Base-by-base conservation (phyloP, 2,888 invertebrate species). In the Caenorhabditis japonica region DNA sequence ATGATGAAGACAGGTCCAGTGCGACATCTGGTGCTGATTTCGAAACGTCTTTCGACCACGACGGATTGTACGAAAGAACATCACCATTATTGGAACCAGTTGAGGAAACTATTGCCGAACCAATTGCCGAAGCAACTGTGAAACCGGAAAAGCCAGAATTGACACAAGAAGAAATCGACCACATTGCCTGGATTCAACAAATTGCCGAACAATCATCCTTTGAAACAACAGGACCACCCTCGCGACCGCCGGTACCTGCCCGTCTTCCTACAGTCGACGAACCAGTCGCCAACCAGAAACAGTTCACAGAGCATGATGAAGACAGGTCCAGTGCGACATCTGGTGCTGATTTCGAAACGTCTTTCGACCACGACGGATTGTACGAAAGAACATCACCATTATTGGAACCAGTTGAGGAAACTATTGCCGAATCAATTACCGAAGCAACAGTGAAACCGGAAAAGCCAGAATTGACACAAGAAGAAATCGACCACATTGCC, bases 131-230 rank as follows among this genome's bases (percentile, higher is more conserved):
- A 39, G 47, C 59, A 27, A n/a, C 23, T 12, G 27, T 23, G 23
- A 21, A 33, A 21, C 15, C 3, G 38, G 19, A 46, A 23, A 21
- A 56, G 41, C 44, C 39, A 21, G 52, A 34, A 27, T 33, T 64
- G 46, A 55, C 64, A 1, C 46, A 64, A 38, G 53, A 53, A 23
- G 64, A 64, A 17, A 44, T 64, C 19, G 64, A 60, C 25, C 70
- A 70, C 55, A 70, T 70, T 27, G 53, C 64, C 4, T 47, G 46
- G 53, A 64, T 64, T 12, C 53, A 53, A 30, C 53, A 25, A 15
- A 21, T 64, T 5, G 55, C 64, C 13, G 47, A 64, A 30, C 44
- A 59, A 19, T 46, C 41, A 2, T 66, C 58, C n/a, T 62, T 62
- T 23, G 62, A 62, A 3, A 15, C 39, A 30, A 13, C 39, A 30